These are phyloP conservation scores for Lepas anatifera DNA, from an alignment of 2,888 invertebrate genomes.

Conservation along the genomic window DNA sequence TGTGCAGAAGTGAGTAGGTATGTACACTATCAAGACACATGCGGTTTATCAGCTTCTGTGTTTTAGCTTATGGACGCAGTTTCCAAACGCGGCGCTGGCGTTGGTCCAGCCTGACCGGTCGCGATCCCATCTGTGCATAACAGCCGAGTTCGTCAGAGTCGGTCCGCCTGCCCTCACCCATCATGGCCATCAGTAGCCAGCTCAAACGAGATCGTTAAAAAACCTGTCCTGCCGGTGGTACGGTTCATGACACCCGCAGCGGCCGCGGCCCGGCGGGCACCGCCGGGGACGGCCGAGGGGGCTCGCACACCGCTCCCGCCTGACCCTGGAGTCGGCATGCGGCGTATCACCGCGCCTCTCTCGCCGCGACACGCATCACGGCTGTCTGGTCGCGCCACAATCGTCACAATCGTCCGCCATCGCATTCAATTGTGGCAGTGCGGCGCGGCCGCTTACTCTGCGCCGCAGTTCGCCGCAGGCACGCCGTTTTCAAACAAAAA, in stretches of 20 bases:
- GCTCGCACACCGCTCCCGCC: no score
- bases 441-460: background rate
- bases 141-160: background rate
- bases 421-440: conserved; percentile 10
- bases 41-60: no score
- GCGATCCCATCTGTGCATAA: background rate
- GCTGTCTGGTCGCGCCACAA: background rate
- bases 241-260: no score
- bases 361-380: background rate
- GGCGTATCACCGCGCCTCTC: background rate
- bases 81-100: background rate
- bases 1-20: no score
- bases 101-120: background rate
- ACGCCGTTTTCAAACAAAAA: conserved; percentile 8
- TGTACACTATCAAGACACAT: no score
- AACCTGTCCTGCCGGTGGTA: no score
- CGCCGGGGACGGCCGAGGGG: no score
- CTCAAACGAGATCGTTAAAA: background rate
- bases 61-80: background rate
- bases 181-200: background rate
- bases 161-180: background rate
- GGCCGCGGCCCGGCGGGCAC: no score
- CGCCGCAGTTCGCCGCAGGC: background rate
- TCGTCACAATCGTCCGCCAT: background rate
- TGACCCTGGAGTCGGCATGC: background rate